Evolutionary conservation across 1,140 invertebrate species (phyloP), one percentile per base, ranked within the genome.

Genomic region (Phymorhynchus buccinoides): DNA sequence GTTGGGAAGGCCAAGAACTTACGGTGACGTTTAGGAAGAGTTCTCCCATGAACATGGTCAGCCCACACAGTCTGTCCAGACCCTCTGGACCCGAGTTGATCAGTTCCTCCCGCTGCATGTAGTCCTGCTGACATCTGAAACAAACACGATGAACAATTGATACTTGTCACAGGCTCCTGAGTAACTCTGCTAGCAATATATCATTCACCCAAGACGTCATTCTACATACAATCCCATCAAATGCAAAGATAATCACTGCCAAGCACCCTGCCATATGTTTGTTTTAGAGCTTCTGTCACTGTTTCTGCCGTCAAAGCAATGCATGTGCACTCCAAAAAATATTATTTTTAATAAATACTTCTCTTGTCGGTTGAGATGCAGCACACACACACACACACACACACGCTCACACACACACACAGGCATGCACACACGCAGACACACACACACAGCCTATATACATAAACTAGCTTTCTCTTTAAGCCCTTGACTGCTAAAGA

Each of bases 31-130:
- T 88, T 9, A 90, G 86, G 79, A 91, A 91, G 1, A 91, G 86
- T 83, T 91, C 89, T 44, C 89, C 89, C 86, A 91, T 89, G 84
- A 91, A 89, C 85, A 91, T 88, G 42, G 90, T 87, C 41, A 91
- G 87, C 73, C 90, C 89, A 87, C 86, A 89, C 39, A 90, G 85
- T 73, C 88, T 86, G 9, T 82, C 42, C n/a, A 88, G 78, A 35
- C 48, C 84, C 22, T 87, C 83, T 30, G 84, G 84, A 1, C 37
- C 39, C 77, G 84, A 84, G 56, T 85, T 22, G 44, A 90, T 71
- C 75, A 88, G 86, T 18, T 87, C 82, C 18, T 89, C 88, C 78
- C 88, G 85, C 68, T 86, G 88, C 14, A 87, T 80, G 86, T 88
- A 90, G 82, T 89, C 89, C 87, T 87, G 84, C 87, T 91, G 88